Evolutionary conservation across 2,797 vertebrate species (phyloP).

Genomic region (Propithecus deckenii): DNA sequence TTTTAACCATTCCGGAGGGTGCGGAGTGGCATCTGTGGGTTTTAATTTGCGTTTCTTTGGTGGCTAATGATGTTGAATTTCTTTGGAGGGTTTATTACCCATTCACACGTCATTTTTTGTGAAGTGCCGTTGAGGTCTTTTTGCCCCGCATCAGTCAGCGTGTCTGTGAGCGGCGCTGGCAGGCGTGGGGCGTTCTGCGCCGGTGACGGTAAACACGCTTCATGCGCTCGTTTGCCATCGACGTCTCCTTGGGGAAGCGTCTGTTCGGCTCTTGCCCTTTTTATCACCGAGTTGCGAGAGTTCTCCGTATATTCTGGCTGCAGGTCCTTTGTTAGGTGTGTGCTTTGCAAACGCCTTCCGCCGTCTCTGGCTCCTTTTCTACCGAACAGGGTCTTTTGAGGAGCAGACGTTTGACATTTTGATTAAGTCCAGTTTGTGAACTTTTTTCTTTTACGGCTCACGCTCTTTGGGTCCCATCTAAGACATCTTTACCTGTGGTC

Average conservation of each 20-base stretch:
- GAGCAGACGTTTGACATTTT: not conserved
- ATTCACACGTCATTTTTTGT: no score
- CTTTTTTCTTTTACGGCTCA: not conserved
- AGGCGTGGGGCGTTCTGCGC: fast-evolving
- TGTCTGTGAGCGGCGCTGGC: no score
- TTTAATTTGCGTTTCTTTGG: not conserved
- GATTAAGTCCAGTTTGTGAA: not conserved
- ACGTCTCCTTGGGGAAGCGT: not conserved
- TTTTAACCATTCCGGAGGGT: no score
- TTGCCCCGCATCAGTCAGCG: not conserved
- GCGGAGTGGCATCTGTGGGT: fast-evolving
- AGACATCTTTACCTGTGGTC: not conserved
- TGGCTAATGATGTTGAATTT: not conserved
- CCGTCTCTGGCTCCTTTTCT: not conserved
- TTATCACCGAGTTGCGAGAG: no score
- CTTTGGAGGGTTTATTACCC: fast-evolving
- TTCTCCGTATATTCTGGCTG: fast-evolving
- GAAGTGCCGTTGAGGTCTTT: no score
- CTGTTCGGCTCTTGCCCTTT: not conserved
- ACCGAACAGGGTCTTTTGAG: not conserved
- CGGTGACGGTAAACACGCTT: fast-evolving
- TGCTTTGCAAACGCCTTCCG: no score
- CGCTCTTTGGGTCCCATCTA: not conserved
- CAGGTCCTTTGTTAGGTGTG: not conserved
- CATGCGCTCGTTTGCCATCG: fast-evolving